A percentile compares a stretch with the other conserved stretches of the same genome.
Conservation (phyloP, 2,888 invertebrate species). For the Steinernema scapterisci region DNA sequence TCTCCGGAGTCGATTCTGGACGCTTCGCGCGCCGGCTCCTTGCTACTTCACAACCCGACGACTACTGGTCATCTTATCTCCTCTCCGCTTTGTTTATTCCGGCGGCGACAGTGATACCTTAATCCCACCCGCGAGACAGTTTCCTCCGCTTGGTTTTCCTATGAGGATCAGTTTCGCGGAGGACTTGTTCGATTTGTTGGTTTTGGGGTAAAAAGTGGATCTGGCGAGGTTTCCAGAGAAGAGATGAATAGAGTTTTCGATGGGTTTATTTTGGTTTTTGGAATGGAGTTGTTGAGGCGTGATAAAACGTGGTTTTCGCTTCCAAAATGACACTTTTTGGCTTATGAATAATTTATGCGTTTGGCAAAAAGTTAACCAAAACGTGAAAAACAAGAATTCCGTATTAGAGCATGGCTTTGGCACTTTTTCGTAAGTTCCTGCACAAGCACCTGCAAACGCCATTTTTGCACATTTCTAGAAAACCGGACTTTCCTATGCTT, state of each 20-base stretch:
- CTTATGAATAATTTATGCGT: too few species aligned
- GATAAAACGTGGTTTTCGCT: too few species aligned
- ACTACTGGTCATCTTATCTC: background rate
- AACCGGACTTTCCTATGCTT: too few species aligned
- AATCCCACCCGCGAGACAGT: background rate
- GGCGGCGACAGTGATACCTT: constrained; percentile 20
- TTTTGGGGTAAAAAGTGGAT: background rate
- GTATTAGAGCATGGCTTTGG: too few species aligned
- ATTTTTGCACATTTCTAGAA: too few species aligned
- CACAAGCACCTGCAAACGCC: too few species aligned
- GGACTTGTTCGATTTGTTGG: background rate
- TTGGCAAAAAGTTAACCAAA: too few species aligned
- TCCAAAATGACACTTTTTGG: background rate
- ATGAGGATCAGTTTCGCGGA: background rate
- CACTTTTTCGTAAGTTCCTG: background rate
- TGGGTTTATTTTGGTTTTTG: too few species aligned
- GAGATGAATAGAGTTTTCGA: too few species aligned
- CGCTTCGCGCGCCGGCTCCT: background rate
- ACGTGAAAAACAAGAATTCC: too few species aligned
- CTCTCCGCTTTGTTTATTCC: constrained; percentile 11
- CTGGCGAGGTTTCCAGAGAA: background rate
- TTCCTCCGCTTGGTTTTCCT: too few species aligned
- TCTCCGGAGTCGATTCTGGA: background rate
- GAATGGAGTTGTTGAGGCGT: too few species aligned
- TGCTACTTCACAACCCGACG: background rate